Base-by-base conservation (phyloP, 2,888 invertebrate species). In the Rhagonycha fulva region DNA sequence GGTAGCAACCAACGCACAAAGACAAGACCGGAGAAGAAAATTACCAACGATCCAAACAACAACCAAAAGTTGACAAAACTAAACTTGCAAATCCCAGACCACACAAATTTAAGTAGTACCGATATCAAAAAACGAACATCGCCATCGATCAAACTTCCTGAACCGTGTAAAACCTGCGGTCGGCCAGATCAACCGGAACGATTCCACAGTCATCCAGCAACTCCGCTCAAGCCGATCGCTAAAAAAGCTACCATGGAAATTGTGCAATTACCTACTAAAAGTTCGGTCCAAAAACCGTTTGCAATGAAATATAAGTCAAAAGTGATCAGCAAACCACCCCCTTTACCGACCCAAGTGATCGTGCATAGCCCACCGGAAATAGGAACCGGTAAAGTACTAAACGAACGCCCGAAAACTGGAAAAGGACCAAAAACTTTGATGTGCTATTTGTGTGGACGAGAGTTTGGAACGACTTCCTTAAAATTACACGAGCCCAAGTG, bases 401-500 rank as follows among this genome's bases (percentile, higher is more conserved):
- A 68, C 62, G 71, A 76, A 23, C 60, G 70, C 11, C 69, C 74
- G 14, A 67, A 68, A 70, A 72, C 70, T 11, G 75, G 72, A 69
- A 78, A 70, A 70, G 79, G 77, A 62, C 82, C 82, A 62, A 82
- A 84, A 74, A 87, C 89, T 0, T 84, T 91, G 11, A 89, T 89
- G 47, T 93, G 93, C 82, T 92, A 92, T 83, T 89, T 93, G 71
- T 93, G 93, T 84, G 91, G 91, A 4, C 87, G 92, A 72, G 92
- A 93, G 83, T 93, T 92, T 84, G 93, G 93, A 5, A 90, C 91
- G 4, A 91, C 91, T 66, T 92, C 92, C 14, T 89, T 93, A 78
- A 88, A 90, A 7, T 89, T 93, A 78, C 93, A 93, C 83, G 92
- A 93, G 84, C 92, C 92, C 0, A 92, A 91, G 82, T 93, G 93